A percentile compares a stretch with the other conserved stretches of the same genome.
Evolutionary conservation across 2,113 vertebrate genomes (phyloP).

Genomic region (Numida meleagris): DNA sequence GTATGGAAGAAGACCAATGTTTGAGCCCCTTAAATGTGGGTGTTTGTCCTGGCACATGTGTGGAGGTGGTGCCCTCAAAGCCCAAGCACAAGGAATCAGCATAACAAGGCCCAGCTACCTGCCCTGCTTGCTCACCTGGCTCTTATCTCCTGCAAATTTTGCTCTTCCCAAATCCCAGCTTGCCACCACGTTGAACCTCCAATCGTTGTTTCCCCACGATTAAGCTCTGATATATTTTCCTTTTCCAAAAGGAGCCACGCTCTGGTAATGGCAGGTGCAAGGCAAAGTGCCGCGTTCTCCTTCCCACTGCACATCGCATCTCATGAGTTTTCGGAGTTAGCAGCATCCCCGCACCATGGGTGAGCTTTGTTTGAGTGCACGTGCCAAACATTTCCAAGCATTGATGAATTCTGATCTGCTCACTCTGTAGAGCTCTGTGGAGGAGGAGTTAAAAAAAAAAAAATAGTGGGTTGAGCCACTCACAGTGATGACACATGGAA

Average conservation of each 20-base stretch:
- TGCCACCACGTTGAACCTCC: neutral
- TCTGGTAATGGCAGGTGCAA: neutral
- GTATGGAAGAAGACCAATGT: neutral
- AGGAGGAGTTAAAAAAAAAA: neutral
- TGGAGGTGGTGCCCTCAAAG: neutral
- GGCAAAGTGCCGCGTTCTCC: neutral
- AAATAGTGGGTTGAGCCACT: neutral
- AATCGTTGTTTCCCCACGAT: neutral
- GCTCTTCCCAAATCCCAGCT: neutral
- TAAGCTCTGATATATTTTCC: neutral
- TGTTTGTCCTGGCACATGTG: neutral
- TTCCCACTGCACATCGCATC: neutral
- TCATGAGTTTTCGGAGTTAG: neutral
- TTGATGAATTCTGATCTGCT: neutral
- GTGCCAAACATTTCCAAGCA: neutral
- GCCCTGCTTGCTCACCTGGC: neutral
- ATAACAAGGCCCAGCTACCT: neutral
- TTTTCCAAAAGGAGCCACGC: neutral
- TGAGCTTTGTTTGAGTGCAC: neutral
- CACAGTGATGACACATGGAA: neutral
- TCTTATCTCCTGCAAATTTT: neutral
- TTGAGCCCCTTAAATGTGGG: neutral
- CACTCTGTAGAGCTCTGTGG: accelerated
- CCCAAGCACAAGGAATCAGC: neutral
- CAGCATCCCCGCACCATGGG: neutral